Evolutionary conservation across 2,113 vertebrate genomes (phyloP), one percentile per base, ranked within the genome.

Genomic region (Myrmecophaga tridactyla): DNA sequence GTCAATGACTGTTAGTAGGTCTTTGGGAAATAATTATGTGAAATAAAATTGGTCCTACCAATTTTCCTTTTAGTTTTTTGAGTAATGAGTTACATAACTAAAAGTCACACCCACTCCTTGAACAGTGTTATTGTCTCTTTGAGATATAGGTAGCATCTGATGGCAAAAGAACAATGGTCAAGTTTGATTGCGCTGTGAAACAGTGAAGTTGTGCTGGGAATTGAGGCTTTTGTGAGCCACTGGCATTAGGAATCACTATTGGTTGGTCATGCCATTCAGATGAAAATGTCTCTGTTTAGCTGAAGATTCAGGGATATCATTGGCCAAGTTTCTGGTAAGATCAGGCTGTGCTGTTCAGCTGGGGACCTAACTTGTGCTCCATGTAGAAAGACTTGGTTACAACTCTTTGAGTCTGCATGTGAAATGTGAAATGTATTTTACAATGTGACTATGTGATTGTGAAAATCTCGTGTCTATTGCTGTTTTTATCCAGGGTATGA

Each of bases 271-370:
- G 36, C 25, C 94, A 20, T 27, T 15, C 18, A 27, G 75, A 39
- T 75, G 31, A 34, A 39, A 65, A 48, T 36, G 73, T 58, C 56
- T 60, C 20, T 81, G 46, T 39, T 58, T 92, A 48, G 39, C 65
- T 0, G 0, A 20, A 13, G 18, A 73, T 63, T 29, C 36, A 51
- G n/a, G 18, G 34, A 21, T 34, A 14, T 48, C 39, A 39, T 1
- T 67, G 48, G 21, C 46, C 46, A 62, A 67, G 0, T 9, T 70
- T 29, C 43, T 15, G 8, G 51, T n/a, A 78, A 60, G 70, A 69
- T 77, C 18, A 39, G 75, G 20, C 48, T 41, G 3, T 58, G 17
- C 23, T 81, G 15, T 11, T 67, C 29, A 86, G 12, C 21, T 43
- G 11, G 56, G 48, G 11, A 39, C 3, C 15, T 53, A n/a, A 14